Evolutionary conservation across 2,888 invertebrate genomes (phyloP).

Genomic region (Teinopalpus imperialis): DNA sequence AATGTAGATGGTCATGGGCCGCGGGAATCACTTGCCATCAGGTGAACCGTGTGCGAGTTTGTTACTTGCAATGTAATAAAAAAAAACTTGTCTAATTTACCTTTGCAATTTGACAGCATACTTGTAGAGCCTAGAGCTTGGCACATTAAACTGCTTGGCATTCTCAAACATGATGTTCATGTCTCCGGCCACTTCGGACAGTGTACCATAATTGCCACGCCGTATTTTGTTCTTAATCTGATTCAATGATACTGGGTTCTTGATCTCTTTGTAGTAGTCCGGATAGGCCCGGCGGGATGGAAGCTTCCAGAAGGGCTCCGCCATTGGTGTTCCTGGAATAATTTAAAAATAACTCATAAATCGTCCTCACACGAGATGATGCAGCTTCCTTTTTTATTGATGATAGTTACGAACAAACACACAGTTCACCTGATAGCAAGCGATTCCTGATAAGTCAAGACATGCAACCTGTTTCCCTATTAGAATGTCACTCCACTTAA

Average conservation of each 20-base stretch:
- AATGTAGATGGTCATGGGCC: too few relatives aligned
- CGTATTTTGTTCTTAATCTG: constrained; percentile 94
- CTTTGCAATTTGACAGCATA: constrained; percentile 93
- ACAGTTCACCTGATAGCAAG: too few relatives aligned
- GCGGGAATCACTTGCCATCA: too few relatives aligned
- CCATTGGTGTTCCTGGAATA: constrained; percentile 86
- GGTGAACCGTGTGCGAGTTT: too few relatives aligned
- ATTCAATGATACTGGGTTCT: constrained; percentile 95
- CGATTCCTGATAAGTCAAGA: too few relatives aligned
- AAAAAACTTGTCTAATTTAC: constrained; percentile 38
- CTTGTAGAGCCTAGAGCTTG: constrained; percentile 89
- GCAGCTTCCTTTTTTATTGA: too few relatives aligned
- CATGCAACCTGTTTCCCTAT: too few relatives aligned
- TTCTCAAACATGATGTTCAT: constrained; percentile 98
- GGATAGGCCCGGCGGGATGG: constrained; percentile 96
- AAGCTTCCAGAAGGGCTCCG: constrained; percentile 96
- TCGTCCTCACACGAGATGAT: too few relatives aligned
- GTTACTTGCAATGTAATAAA: too few relatives aligned
- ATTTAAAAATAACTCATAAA: constrained; percentile 1
- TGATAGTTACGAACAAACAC: too few relatives aligned
- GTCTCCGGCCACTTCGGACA: constrained; percentile 95
- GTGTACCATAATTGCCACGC: constrained; percentile 90
- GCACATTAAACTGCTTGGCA: constrained; percentile 93
- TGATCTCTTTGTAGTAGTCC: constrained; percentile 98
- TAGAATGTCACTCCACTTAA: too few relatives aligned